phyloP scores from a whole-genome alignment of 92 coral and sea anemone genomes.

The Parazoanthus darwini region DNA sequence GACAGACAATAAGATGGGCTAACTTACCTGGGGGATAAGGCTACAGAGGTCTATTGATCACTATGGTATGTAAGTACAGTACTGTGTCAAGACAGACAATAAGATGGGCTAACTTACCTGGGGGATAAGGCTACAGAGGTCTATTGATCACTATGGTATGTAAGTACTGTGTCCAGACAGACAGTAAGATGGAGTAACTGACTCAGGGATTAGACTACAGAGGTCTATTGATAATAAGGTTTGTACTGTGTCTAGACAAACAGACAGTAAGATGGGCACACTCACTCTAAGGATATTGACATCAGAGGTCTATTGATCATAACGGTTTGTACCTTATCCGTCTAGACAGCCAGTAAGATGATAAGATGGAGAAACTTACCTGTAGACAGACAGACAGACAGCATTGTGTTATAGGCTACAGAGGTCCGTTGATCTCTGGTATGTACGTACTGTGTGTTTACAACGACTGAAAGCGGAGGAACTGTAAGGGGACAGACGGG shows the following conservation, averaged over 20 bases:
- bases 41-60: slow-evolving; percentile 58
- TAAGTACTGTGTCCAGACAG: neutral
- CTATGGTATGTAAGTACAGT: slow-evolving; percentile 25
- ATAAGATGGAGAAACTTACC: neutral
- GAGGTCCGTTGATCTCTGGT: slow-evolving; percentile 52
- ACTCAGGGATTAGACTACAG: too few species aligned
- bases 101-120: neutral
- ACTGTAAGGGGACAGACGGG: too few species aligned
- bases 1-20: neutral
- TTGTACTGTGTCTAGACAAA: neutral
- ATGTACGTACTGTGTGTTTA: neutral
- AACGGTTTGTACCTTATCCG: too few species aligned
- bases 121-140: slow-evolving; percentile 57
- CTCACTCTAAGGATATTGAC: too few species aligned
- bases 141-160: slow-evolving; percentile 7
- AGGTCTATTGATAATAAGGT: neutral
- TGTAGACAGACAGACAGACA: slow-evolving; percentile 18
- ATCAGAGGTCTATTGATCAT: too few species aligned
- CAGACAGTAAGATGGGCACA: neutral
- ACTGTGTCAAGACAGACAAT: neutral
- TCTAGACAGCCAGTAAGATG: too few species aligned
- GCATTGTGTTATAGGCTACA: slow-evolving; percentile 30
- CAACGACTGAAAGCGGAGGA: too few species aligned
- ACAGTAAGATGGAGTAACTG: too few species aligned
- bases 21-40: slow-evolving; percentile 38